A percentile compares a stretch with the other conserved stretches of the same genome.
These are phyloP conservation scores for Procambarus clarkii DNA, from an alignment of 1,140 invertebrate genomes.

Conservation along the genomic window DNA sequence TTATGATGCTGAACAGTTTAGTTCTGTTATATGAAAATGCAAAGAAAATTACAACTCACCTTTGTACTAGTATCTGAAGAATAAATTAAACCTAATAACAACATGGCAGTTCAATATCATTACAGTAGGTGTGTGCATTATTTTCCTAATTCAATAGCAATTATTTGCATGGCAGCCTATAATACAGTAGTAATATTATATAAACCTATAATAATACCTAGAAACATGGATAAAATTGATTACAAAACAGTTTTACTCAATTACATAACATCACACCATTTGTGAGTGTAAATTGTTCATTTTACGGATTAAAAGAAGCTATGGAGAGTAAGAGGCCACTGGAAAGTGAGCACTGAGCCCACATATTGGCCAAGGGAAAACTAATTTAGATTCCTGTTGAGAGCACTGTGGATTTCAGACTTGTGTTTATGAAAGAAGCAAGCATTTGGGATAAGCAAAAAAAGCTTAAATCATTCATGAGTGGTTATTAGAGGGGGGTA, in stretches of 20 bases:
- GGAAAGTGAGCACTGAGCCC: conserved; percentile 10
- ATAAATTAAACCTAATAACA: not conserved
- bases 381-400: not conserved
- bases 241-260: not conserved
- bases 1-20: not conserved
- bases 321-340: conserved; percentile 30
- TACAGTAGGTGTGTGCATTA: too few relatives aligned
- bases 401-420: not conserved
- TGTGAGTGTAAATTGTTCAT: not conserved
- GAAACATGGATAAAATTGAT: too few relatives aligned
- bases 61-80: not conserved
- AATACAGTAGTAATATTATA: too few relatives aligned
- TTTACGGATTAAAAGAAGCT: not conserved
- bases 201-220: too few relatives aligned
- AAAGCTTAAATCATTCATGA: not conserved
- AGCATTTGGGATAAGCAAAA: not conserved
- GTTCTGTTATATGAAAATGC: not conserved
- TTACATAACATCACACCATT: not conserved
- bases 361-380: not conserved
- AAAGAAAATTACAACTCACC: conserved; percentile 1
- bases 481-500: not conserved
- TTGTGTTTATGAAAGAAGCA: not conserved
- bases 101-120: not conserved
- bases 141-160: too few relatives aligned
- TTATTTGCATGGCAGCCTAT: too few relatives aligned